Conservation (phyloP, 2,797 vertebrate species). For the Vultur gryphus region DNA sequence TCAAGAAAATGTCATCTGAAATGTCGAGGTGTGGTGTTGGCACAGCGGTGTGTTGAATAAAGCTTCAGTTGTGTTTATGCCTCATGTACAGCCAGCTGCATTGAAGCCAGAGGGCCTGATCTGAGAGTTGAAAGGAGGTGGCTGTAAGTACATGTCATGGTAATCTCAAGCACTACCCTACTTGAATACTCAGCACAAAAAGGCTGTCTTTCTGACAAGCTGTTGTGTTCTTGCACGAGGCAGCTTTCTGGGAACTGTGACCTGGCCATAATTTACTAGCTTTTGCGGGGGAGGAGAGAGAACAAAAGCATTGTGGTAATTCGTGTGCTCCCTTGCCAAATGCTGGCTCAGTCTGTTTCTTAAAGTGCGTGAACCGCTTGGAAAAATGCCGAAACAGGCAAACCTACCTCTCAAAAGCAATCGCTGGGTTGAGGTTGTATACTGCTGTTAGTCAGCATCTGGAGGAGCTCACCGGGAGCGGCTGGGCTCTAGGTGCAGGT, state of each 20-base stretch:
- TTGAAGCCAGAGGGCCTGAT: neutral
- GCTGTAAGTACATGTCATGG: neutral
- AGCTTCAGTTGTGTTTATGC: neutral
- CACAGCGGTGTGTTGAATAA: neutral
- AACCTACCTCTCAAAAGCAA: neutral
- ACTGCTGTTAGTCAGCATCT: neutral
- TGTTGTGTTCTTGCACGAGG: neutral
- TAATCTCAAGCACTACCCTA: neutral
- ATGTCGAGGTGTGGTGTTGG: neutral
- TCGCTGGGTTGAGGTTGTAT: fast-evolving
- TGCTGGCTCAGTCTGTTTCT: neutral
- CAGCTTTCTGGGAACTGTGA: neutral
- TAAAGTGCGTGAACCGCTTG: neutral
- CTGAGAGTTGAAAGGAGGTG: neutral
- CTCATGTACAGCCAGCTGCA: neutral
- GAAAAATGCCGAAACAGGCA: neutral
- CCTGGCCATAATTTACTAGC: neutral
- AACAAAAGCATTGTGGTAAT: neutral
- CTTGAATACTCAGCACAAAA: neutral
- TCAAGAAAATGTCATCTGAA: neutral
- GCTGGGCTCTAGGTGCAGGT: neutral
- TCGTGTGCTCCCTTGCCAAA: neutral
- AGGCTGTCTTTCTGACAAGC: neutral
- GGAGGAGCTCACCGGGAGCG: neutral
- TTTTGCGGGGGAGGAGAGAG: neutral